These are phyloP conservation scores for Cephus pulcher DNA, from an alignment of 2,888 invertebrate genomes.

Conservation along the genomic window DNA sequence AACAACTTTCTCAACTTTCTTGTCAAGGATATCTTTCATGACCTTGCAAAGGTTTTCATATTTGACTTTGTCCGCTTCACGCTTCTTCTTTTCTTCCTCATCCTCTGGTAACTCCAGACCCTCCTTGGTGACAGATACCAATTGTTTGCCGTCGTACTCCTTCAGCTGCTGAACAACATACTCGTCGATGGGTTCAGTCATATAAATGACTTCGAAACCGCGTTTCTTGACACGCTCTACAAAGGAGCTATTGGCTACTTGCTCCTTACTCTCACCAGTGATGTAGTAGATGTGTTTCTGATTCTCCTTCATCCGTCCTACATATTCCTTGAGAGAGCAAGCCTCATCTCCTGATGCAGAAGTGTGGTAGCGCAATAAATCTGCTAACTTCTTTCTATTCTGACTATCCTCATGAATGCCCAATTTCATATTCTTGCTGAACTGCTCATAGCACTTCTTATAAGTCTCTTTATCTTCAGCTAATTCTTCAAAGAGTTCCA, in stretches of 20 bases:
- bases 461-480: constrained; percentile 77
- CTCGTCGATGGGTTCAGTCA: constrained; percentile 79
- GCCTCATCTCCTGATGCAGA: constrained; percentile 82
- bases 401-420: constrained; percentile 78
- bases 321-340: constrained; percentile 75
- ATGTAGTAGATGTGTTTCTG: constrained; percentile 79
- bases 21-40: constrained; percentile 76
- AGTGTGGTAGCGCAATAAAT: constrained; percentile 87
- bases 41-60: constrained; percentile 75
- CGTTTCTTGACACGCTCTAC: constrained; percentile 76
- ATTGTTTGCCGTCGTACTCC: constrained; percentile 76
- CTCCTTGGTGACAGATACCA: constrained; percentile 77
- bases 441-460: constrained; percentile 80
- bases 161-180: constrained; percentile 78
- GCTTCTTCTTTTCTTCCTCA: constrained; percentile 75
- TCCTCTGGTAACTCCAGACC: constrained; percentile 76
- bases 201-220: constrained; percentile 76
- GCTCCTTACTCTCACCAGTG: constrained; percentile 72
- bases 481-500: constrained; percentile 76
- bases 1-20: constrained; percentile 77
- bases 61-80: constrained; percentile 73
- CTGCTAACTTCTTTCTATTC: constrained; percentile 76
- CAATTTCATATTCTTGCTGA: constrained; percentile 75
- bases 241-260: constrained; percentile 74
- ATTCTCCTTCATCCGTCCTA: constrained; percentile 76